Evolutionary conservation across 2,113 vertebrate genomes (phyloP), one percentile per base, ranked within the genome.

Genomic region (Forbesichthys papilliferus): DNA sequence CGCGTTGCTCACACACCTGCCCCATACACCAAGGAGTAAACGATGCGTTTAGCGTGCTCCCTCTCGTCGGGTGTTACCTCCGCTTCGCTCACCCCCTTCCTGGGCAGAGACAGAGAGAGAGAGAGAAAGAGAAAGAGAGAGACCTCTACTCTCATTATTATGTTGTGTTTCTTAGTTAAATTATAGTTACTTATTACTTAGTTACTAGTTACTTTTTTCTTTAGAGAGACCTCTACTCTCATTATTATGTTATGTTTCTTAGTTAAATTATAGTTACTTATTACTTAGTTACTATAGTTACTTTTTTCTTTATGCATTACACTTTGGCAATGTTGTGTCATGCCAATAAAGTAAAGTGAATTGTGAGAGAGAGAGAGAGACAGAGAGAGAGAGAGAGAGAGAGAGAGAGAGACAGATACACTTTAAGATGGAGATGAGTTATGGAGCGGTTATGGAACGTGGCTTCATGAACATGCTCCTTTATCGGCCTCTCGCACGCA

Each of bases 1-100:
- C 48, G 27, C 54, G 58, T 55, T 54, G 42, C 2, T 60, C 42
- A n/a, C 91, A 91, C 74, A 98, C 96, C 96, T 91, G 95, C 96
- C 80, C 96, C 95, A 8, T 98, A 98, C 78, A 98, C 87, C 47
- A 94, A 92, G 0, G 96, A 93, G 74, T 97, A 98, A 67, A 96
- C 93, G 0, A 96, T 74, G 8, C 94, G 94, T 67, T 98, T 98
- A 73, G 95, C 92, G 49, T 95, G 94, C 59, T 98, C 95, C 73
- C 96, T 90, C 42, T 96, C 95, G 54, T 82, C 42, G 0, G 89
- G 84, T 0, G 91, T 94, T 87, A 97, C 92, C 2, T 78, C 56
- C 3, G 81, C 86, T 51, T 86, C 64, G 20, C 87, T 91, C 69
- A 96, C 47, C 14, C 88, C 88, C 66, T 94, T 97, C 96, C 96